Base-by-base conservation (phyloP, 64 coral and sea anemone genomes). In the Trachythela sp. region DNA sequence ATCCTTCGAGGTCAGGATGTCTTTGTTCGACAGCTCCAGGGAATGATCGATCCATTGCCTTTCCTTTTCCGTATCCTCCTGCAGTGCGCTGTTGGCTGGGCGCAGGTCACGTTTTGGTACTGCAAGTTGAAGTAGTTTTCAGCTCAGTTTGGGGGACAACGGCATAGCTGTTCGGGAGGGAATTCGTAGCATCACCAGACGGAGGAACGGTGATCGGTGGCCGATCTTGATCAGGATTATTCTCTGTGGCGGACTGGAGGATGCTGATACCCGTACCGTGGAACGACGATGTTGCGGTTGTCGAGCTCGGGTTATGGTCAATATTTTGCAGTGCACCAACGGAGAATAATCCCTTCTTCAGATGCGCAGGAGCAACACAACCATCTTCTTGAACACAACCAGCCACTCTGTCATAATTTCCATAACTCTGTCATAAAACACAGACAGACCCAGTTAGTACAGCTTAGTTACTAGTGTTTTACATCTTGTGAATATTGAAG, bases 181-280 rank as follows among this genome's bases (percentile, higher is more conserved):
- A 86, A 80, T 58, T 40, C 41, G 22, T 30, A 1, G 24, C 15
- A 29, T 18, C 30, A 31, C 26, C 85, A 51, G 43, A 20, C 10
- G 27, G 85, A 30, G 45, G 85, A 50, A 86, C 4, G 9, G 22
- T 31, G 3, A 86, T 56, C 27, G 85, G 10, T 56, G 85, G 85
- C 13, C n/a, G 1, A 14, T 18, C 54, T 48, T 86, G 2, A 34
- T n/a, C 85, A 58, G 48, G 85, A 2, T 31, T 8, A 86, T 36
- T 54, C 32, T 54, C 48, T 15, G 42, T 52, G 17, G n/a, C 2
- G 30, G 9, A 54, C 48, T 86, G 48, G 85, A 86, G 54, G n/a
- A 54, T 35, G 49, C 48, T 86, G 29, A 50, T 86, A 17, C 85
- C 33, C 26, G 85, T 86, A 29, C 85, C 85, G 36, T 86, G 85